Evolutionary conservation across 2,113 vertebrate genomes (phyloP), one percentile per base, ranked within the genome.

Genomic region (Ceyx margarethae): DNA sequence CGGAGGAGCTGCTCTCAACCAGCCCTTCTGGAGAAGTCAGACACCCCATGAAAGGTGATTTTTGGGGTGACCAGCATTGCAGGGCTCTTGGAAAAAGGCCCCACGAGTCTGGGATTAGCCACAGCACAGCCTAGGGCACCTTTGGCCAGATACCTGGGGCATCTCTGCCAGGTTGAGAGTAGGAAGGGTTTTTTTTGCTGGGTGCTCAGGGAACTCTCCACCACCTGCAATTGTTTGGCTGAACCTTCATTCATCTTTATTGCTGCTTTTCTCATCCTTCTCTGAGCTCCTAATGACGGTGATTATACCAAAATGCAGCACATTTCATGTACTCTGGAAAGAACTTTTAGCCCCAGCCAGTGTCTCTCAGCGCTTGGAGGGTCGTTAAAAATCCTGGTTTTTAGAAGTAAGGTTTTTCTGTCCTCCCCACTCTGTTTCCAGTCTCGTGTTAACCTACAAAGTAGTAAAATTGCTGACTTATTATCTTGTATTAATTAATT

Each of bases 401-500:
- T 37, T 48, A 51, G 33, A 73, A 37, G 25, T 29, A 28, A 40
- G 46, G 50, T 57, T 78, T 92, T 64, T 69, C 87, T 67, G 3
- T 43, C 82, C 48, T 84, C 72, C 48, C 35, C 16, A 8, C 58
- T 83, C 77, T 85, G 25, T 40, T 93, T 89, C 48, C 51, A 91
- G 58, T 68, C n/a, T 54, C 45, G 42, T 5, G 22, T 76, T 93
- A 88, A 90, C 80, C 80, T 80, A 78, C 35, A 40, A 88, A 94
- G 85, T 74, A 81, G 83, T 62, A 79, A 91, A 95, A 90, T 42
- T 86, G 80, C 82, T 91, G 87, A 90, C 90, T 95, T 64, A 86
- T 87, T 90, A 91, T 76, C 87, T 95, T 87, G 77, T 43, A 25
- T 93, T 94, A 95, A 95, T 95, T 95, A 95, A 93, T 94, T 87